phyloP scores from a whole-genome alignment of 2,888 invertebrate genomes.

The Trypoxylon attenuatum region DNA sequence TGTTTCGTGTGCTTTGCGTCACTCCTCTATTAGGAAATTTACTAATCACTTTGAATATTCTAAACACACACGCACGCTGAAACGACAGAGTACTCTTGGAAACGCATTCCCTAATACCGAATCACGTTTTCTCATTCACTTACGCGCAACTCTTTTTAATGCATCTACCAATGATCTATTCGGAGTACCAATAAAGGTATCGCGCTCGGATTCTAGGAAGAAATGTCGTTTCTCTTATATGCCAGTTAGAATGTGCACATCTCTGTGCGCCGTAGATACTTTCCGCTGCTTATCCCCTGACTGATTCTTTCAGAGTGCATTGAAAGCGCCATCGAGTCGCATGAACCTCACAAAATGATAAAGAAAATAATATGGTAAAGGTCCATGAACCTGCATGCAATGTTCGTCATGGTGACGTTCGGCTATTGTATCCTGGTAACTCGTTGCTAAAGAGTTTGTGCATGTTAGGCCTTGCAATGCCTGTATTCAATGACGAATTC shows the following conservation, averaged over 20 bases:
- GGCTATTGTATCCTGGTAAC: constrained; percentile 47
- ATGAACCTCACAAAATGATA: constrained; percentile 54
- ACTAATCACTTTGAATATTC: too few species aligned
- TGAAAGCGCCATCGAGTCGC: constrained; percentile 46
- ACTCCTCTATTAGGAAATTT: too few species aligned
- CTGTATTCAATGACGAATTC: constrained; percentile 27
- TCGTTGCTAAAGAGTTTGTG: constrained; percentile 42
- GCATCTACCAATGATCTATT: too few species aligned
- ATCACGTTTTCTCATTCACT: too few species aligned
- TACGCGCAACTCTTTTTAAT: too few species aligned
- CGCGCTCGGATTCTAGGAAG: too few species aligned
- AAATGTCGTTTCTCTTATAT: constrained; percentile 26
- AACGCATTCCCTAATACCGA: background rate
- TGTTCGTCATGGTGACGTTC: constrained; percentile 38
- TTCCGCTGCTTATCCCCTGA: constrained; percentile 20
- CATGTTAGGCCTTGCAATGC: constrained; percentile 17
- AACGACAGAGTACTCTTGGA: background rate
- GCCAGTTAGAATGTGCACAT: constrained; percentile 39
- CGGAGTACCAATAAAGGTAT: too few species aligned
- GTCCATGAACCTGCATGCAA: constrained; percentile 49
- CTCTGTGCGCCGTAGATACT: constrained; percentile 44
- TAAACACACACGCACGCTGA: background rate
- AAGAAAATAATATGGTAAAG: constrained; percentile 52
- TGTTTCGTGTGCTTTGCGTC: background rate
- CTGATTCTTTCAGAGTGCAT: constrained; percentile 27